Conservation (phyloP, 2,113 vertebrate species). For the Odontesthes bonariensis region DNA sequence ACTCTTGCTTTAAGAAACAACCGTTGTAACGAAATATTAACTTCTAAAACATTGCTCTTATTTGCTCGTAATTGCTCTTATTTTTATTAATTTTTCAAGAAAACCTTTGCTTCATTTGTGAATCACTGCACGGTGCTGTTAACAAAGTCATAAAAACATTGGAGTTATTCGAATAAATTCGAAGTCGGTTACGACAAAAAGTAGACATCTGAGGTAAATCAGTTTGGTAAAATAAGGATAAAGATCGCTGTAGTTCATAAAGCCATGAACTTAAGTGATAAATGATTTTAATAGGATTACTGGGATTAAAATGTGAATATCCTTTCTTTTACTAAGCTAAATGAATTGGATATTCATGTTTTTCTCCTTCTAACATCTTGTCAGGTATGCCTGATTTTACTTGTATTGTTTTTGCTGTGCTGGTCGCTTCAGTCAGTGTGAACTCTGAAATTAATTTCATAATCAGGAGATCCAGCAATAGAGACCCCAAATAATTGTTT, state of each 20-base stretch:
- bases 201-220: too few species aligned
- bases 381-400: not conserved
- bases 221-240: too few species aligned
- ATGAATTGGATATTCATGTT: not conserved
- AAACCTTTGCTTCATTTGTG: too few species aligned
- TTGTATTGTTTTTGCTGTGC: not conserved
- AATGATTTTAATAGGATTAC: too few species aligned
- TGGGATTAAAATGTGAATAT: not conserved
- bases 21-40: too few species aligned
- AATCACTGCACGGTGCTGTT: too few species aligned
- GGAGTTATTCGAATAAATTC: not conserved
- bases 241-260: too few species aligned
- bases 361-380: not conserved
- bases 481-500: not conserved
- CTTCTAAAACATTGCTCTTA: too few species aligned
- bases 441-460: not conserved
- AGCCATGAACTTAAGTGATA: too few species aligned
- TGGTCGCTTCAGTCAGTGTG: not conserved
- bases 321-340: not conserved
- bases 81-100: too few species aligned
- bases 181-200: not conserved
- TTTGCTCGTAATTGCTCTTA: too few species aligned
- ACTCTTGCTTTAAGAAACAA: not conserved
- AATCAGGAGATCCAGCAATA: constrained; percentile 2
- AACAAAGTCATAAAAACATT: not conserved